Percentiles rank a stretch among this genome's conserved stretches.
Evolutionary conservation across 1,140 invertebrate genomes (phyloP).

Genomic region (Lepidurus packardi): DNA sequence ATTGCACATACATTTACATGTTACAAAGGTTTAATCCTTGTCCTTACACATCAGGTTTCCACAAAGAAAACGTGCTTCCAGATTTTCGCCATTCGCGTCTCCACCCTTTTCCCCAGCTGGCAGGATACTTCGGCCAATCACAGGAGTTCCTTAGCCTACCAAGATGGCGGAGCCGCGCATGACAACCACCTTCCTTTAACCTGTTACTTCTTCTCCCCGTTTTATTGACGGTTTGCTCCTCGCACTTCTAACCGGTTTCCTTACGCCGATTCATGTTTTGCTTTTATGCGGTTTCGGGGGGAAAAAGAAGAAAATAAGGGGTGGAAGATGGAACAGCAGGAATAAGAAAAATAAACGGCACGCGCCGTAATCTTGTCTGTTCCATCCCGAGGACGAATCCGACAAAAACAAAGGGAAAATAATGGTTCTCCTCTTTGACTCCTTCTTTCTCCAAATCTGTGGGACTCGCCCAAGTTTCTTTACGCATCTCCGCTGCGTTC

Average conservation of each 20-base stretch:
- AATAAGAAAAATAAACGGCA: background rate
- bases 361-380: background rate
- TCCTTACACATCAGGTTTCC: background rate
- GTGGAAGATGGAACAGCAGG: background rate
- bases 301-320: background rate
- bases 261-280: background rate
- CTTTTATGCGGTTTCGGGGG: background rate
- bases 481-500: background rate
- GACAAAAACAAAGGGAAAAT: conserved; percentile 7
- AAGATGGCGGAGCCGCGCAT: background rate
- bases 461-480: background rate
- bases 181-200: background rate
- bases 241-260: conserved; percentile 9
- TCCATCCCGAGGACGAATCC: background rate
- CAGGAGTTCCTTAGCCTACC: background rate
- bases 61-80: background rate
- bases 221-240: background rate
- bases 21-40: conserved; percentile 4
- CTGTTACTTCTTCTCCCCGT: background rate
- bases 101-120: too few relatives aligned
- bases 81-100: background rate
- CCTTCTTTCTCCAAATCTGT: background rate
- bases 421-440: background rate
- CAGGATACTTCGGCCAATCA: too few relatives aligned
- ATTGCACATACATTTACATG: conserved; percentile 22